phyloP scores from a whole-genome alignment of 2,113 vertebrate species.

The Plestiodon gilberti region DNA sequence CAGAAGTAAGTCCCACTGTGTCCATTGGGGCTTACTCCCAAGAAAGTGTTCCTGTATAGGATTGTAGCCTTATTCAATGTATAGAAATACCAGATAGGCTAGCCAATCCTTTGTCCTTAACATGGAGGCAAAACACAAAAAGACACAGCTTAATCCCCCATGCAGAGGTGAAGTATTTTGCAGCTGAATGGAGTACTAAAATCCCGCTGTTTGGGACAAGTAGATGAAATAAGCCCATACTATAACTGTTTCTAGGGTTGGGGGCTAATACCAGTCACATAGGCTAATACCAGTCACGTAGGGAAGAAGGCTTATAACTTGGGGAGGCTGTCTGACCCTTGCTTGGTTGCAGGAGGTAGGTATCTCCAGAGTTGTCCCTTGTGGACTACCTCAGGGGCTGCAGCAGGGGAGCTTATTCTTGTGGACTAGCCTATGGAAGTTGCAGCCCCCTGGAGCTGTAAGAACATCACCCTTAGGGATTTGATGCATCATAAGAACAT shows the following conservation, averaged over 20 bases:
- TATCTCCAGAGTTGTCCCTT: background rate
- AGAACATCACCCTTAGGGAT: background rate
- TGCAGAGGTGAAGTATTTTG: background rate
- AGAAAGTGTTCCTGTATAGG: too few relatives aligned
- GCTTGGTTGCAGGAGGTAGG: background rate
- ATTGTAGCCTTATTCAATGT: background rate
- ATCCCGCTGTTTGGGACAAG: background rate
- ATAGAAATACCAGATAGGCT: background rate
- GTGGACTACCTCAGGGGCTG: background rate
- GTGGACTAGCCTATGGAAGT: background rate
- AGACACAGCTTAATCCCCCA: background rate
- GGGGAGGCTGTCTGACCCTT: background rate
- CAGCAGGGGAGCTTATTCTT: background rate
- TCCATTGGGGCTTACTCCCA: too few relatives aligned
- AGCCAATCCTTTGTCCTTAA: background rate
- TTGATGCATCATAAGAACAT: too few relatives aligned
- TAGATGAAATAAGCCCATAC: background rate
- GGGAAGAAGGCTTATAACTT: background rate
- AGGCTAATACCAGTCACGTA: too few relatives aligned
- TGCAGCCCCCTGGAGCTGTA: background rate
- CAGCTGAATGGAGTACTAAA: background rate
- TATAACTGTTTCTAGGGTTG: background rate
- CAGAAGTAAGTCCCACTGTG: too few relatives aligned
- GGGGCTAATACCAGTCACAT: too few relatives aligned
- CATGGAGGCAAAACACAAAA: background rate